Evolutionary conservation across 2,797 vertebrate genomes (phyloP).

Genomic region (Sebastes diaconus): DNA sequence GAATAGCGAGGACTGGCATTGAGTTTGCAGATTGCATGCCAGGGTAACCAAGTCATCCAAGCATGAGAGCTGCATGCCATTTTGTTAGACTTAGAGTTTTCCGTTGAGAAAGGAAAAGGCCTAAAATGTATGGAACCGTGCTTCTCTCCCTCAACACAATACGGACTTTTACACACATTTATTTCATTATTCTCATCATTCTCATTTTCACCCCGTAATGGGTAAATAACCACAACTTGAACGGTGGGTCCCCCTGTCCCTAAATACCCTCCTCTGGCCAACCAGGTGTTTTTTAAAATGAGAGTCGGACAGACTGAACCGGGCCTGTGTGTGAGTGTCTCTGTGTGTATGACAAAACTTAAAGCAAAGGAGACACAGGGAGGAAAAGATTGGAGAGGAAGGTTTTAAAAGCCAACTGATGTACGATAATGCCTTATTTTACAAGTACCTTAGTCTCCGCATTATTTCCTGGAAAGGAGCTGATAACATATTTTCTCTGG

Average conservation of each 20-base stretch:
- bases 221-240: not conserved
- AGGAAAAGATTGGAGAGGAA: not conserved
- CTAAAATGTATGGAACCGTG: slow-evolving; percentile 46
- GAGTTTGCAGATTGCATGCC: too few species aligned
- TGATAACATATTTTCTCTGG: not conserved
- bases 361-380: not conserved
- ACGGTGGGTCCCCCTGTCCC: not conserved
- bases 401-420: not conserved
- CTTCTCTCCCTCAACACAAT: slow-evolving; percentile 7
- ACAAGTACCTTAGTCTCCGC: not conserved
- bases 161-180: not conserved
- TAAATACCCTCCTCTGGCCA: not conserved
- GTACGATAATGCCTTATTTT: not conserved
- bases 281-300: slow-evolving; percentile 2
- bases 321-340: not conserved
- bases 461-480: not conserved
- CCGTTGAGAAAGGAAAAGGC: slow-evolving; percentile 31
- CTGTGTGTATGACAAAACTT: not conserved
- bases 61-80: slow-evolving; percentile 81
- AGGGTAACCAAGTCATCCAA: slow-evolving; percentile 50
- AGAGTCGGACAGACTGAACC: not conserved
- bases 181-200: not conserved
- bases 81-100: slow-evolving; percentile 43
- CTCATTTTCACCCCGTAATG: not conserved
- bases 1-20: too few species aligned